Conservation (phyloP, 2,113 vertebrate species). For the Alexandromys fortis region DNA sequence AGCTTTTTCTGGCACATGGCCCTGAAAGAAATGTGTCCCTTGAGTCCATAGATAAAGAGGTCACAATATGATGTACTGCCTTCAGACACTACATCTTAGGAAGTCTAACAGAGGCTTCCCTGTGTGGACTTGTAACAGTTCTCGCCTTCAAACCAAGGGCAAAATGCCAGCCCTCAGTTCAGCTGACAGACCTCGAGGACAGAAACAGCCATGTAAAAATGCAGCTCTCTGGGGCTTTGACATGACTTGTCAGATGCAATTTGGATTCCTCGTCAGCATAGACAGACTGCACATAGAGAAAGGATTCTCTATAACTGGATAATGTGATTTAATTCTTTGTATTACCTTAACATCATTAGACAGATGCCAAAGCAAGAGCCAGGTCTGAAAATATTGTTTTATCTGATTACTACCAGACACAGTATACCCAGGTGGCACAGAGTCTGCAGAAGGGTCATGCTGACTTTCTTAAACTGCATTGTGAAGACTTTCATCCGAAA, state of each 20-base stretch:
- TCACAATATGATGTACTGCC: conserved; percentile 51
- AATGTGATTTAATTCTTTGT: background rate
- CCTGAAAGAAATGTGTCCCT: conserved; percentile 64
- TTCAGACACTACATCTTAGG: conserved; percentile 16
- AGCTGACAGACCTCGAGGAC: background rate
- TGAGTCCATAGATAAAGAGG: conserved; percentile 63
- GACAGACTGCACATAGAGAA: background rate
- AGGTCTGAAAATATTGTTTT: background rate
- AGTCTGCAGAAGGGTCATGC: background rate
- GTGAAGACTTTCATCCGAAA: background rate
- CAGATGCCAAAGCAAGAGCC: background rate
- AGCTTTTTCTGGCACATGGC: conserved; percentile 58
- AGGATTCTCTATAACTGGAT: background rate
- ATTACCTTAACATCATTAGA: background rate
- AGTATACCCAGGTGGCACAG: background rate
- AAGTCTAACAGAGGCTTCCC: conserved; percentile 38
- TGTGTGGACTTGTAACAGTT: background rate
- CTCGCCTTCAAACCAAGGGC: conserved; percentile 30
- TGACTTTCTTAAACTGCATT: background rate
- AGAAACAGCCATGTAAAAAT: background rate
- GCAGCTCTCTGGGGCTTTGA: background rate
- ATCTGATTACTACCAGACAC: background rate
- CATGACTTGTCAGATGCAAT: background rate
- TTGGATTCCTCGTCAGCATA: background rate
- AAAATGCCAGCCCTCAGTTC: conserved; percentile 26